Evolutionary conservation across 2,888 invertebrate genomes (phyloP), one percentile per base, ranked within the genome.

Genomic region (Pteria penguin): DNA sequence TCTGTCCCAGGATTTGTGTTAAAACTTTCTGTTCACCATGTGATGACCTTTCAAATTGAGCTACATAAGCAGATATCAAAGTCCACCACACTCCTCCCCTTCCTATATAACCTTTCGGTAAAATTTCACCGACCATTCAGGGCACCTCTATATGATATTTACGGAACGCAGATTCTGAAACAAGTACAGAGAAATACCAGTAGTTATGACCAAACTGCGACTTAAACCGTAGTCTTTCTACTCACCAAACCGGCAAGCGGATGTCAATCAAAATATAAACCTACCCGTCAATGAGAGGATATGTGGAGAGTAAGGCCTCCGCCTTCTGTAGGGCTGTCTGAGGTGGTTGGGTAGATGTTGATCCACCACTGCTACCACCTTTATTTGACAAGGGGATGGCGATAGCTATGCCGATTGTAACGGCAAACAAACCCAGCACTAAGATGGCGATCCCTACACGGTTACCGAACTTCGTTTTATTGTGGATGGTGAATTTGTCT

Each of bases 211-310:
- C 31, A n/a, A 18, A 29, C 18, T 26, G 18, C 31, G 2, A 22
- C 27, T 24, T 24, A 14, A 4, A 58, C 1, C 26, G 24, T 8
- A 26, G n/a, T n/a, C n/a, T n/a, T 32, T 24, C 1, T 11, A 22
- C 8, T 14, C 26, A 3, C 22, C 1, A 54, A 0, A 18, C 2
- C 18, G n/a, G 26, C 32, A 18, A n/a, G 31, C 11, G 2, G 3
- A 8, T 2, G 14, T 32, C 18, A 45, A 45, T 45, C 11, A 14
- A 14, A 18, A 45, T 45, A 54, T 11, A 11, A n/a, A 72, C 75
- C 76, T 79, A 85, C 85, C 85, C 85, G 58, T 86, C 85, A 61
- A 86, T 82, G 4, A 86, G 68, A 1, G 85, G 85, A 68, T 82
- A 72, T 11, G 69, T 26, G 4, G 63, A 32, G 32, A 86, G 71